Evolutionary conservation across 2,113 vertebrate genomes (phyloP).

Genomic region (Nycticorax nycticorax): DNA sequence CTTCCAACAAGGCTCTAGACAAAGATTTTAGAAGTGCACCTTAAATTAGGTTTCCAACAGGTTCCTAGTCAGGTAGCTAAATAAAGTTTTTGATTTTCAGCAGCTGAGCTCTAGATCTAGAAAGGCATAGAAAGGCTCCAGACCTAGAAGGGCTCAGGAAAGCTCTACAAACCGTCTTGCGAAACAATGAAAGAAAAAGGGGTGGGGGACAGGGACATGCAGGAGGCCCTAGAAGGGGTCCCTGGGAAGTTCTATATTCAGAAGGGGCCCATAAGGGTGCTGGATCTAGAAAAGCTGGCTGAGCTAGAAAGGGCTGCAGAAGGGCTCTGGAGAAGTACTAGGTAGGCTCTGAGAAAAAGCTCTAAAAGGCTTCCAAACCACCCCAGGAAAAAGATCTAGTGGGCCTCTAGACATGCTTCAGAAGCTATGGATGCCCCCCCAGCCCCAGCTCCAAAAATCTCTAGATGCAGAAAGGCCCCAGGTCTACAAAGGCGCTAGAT

Average conservation of each 20-base stretch:
- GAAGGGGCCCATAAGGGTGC: neutral
- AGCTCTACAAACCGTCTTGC: neutral
- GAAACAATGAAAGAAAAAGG: neutral
- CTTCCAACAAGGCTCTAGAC: neutral
- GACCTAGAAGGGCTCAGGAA: neutral
- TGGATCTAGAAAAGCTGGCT: neutral
- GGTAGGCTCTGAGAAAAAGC: neutral
- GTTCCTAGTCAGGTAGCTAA: neutral
- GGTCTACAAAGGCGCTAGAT: neutral
- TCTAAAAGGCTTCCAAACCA: neutral
- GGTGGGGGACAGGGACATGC: accelerated
- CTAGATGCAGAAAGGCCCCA: neutral
- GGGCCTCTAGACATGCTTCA: neutral
- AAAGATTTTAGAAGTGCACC: neutral
- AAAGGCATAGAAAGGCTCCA: neutral
- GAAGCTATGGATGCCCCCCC: neutral
- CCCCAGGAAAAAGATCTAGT: neutral
- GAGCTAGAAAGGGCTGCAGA: neutral
- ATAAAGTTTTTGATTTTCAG: neutral
- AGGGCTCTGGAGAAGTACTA: neutral
- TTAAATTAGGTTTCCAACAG: neutral
- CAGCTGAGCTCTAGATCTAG: neutral
- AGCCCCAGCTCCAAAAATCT: no score
- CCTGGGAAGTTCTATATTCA: neutral
- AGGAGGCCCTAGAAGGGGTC: neutral